Conservation (phyloP, 2,888 invertebrate genomes). For the Eristalinus sepulchralis region DNA sequence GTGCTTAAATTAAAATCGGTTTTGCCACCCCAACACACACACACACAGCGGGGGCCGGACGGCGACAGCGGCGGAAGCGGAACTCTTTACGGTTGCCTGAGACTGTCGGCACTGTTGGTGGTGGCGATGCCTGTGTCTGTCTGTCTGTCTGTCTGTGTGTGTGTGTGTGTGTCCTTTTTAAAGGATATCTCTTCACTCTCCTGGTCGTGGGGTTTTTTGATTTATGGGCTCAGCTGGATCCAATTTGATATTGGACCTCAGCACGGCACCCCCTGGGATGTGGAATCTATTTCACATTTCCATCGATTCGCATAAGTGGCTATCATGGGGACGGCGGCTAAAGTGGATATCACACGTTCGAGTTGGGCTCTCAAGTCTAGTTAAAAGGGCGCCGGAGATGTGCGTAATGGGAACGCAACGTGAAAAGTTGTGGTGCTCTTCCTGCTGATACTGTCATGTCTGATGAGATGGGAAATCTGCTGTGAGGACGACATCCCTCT, state of each 20-base stretch:
- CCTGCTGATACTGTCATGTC: not conserved
- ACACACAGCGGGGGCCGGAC: not conserved
- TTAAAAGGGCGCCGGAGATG: not conserved
- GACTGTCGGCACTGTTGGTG: not conserved
- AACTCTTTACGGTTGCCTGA: not conserved
- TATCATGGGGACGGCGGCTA: not conserved
- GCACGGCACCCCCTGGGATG: not conserved
- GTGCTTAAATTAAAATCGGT: slow-evolving; percentile 61
- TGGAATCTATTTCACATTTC: slow-evolving; percentile 19
- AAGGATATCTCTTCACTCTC: not conserved
- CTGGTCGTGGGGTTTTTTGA: not conserved
- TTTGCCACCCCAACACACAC: slow-evolving; percentile 13
- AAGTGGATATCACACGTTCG: not conserved
- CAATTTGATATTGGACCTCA: not conserved
- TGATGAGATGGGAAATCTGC: not conserved
- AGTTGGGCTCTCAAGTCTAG: not conserved
- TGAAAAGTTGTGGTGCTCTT: not conserved
- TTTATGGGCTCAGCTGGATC: not conserved
- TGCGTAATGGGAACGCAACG: not conserved
- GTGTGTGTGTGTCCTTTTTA: not conserved
- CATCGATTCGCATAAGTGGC: slow-evolving; percentile 3
- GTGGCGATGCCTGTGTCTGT: not conserved
- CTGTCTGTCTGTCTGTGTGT: too few species aligned
- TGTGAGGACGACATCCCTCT: not conserved
- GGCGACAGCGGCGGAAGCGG: not conserved